Evolutionary conservation across 2,113 vertebrate genomes (phyloP).

Genomic region (Naja naja): DNA sequence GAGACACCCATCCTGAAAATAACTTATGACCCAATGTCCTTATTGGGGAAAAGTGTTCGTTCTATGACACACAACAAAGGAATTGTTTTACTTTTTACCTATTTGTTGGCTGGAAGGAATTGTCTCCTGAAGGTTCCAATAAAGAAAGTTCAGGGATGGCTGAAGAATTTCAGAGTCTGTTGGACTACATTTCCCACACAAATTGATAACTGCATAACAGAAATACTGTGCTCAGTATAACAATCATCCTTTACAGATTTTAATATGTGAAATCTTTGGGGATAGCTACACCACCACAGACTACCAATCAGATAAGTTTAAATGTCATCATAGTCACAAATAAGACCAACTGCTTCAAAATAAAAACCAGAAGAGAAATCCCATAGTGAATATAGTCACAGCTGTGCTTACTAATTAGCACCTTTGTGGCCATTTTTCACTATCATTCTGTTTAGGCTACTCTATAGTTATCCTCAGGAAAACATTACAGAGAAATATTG

Average conservation of each 20-base stretch:
- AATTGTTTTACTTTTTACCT: slow-evolving; percentile 71
- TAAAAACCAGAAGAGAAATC: not conserved
- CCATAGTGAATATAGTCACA: not conserved
- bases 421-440: not conserved
- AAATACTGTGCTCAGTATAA: not conserved
- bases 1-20: not conserved
- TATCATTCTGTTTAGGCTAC: not conserved
- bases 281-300: slow-evolving; percentile 9
- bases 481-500: not conserved
- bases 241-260: not conserved
- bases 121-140: slow-evolving; percentile 82
- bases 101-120: slow-evolving; percentile 77
- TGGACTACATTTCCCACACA: slow-evolving; percentile 79
- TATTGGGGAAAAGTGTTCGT: not conserved
- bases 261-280: slow-evolving; percentile 16
- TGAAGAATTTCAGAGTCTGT: slow-evolving; percentile 74
- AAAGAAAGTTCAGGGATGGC: slow-evolving; percentile 87
- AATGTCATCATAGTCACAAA: not conserved
- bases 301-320: not conserved
- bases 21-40: not conserved
- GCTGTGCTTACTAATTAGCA: not conserved
- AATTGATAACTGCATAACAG: slow-evolving; percentile 80
- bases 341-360: not conserved
- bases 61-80: not conserved
- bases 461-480: not conserved